Percentiles rank a stretch among this genome's conserved stretches.
Evolutionary conservation across 1,140 invertebrate species (phyloP).

Genomic region (Lepidostoma basale): DNA sequence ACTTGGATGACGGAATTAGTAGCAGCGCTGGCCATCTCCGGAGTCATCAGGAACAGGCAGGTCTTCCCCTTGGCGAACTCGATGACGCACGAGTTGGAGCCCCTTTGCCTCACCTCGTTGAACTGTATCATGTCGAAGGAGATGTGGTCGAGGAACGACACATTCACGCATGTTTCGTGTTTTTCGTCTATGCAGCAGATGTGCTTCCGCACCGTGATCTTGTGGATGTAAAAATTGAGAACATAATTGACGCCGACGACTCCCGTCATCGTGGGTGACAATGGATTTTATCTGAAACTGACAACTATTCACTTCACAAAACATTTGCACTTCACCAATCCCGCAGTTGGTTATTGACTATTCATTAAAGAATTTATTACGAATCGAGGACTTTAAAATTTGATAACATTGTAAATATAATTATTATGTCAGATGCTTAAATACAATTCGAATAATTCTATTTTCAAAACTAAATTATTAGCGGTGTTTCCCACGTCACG

Average conservation of each 20-base stretch:
- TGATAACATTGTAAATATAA: too few species aligned
- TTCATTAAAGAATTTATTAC: too few species aligned
- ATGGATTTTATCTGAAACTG: too few species aligned
- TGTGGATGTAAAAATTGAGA: constrained; percentile 14
- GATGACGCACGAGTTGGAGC: neutral
- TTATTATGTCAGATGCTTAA: too few species aligned
- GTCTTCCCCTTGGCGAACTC: neutral
- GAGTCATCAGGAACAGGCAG: neutral
- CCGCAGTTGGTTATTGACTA: too few species aligned
- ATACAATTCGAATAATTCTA: too few species aligned
- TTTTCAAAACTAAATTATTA: too few species aligned
- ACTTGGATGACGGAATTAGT: neutral
- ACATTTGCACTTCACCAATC: too few species aligned
- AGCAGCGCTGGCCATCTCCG: neutral
- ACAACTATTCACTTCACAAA: too few species aligned
- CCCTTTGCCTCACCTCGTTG: neutral
- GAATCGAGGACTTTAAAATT: too few species aligned
- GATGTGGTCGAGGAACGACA: constrained; percentile 3
- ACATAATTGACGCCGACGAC: neutral
- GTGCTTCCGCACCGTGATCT: constrained; percentile 5
- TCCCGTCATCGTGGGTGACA: too few species aligned
- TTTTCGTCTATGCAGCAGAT: constrained; percentile 18
- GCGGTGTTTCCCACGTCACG: too few species aligned
- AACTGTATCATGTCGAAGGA: neutral
- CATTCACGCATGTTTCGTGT: constrained; percentile 16